These are phyloP conservation scores for Onchidella celtica DNA, from an alignment of 2,888 invertebrate species.

Conservation along the genomic window DNA sequence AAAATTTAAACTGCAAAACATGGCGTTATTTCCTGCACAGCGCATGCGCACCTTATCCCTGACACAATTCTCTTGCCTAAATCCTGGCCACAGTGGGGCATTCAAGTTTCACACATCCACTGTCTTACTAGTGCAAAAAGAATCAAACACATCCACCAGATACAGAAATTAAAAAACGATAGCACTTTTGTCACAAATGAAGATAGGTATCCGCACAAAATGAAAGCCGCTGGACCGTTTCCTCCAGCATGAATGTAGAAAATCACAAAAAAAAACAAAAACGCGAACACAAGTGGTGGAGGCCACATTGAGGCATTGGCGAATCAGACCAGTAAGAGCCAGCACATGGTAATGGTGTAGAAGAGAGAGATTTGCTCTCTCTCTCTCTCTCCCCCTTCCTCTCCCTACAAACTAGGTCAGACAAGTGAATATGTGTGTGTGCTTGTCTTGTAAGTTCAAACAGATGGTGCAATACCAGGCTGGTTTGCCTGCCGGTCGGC, in stretches of 20 bases:
- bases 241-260: neutral
- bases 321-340: neutral
- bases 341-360: neutral
- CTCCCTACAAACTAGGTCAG: slow-evolving; percentile 21
- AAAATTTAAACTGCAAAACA: slow-evolving; percentile 9
- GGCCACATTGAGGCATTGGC: neutral
- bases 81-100: neutral
- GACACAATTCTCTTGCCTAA: neutral
- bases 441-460: slow-evolving; percentile 1
- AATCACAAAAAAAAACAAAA: neutral
- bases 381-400: neutral
- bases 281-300: neutral
- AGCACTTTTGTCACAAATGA: neutral
- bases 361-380: neutral
- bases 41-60: slow-evolving; percentile 21
- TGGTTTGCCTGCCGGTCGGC: slow-evolving; percentile 6
- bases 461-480: slow-evolving; percentile 30
- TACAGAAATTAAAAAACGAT: neutral
- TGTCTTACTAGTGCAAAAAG: neutral
- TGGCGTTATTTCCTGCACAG: neutral
- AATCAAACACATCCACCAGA: neutral
- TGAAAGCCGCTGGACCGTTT: neutral
- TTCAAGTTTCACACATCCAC: neutral
- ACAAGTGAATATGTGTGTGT: slow-evolving; percentile 18
- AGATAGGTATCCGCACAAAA: neutral